A percentile compares a stretch with the other conserved stretches of the same genome.
Conservation (phyloP, 1,140 invertebrate genomes). For the Achatina immaculata region DNA sequence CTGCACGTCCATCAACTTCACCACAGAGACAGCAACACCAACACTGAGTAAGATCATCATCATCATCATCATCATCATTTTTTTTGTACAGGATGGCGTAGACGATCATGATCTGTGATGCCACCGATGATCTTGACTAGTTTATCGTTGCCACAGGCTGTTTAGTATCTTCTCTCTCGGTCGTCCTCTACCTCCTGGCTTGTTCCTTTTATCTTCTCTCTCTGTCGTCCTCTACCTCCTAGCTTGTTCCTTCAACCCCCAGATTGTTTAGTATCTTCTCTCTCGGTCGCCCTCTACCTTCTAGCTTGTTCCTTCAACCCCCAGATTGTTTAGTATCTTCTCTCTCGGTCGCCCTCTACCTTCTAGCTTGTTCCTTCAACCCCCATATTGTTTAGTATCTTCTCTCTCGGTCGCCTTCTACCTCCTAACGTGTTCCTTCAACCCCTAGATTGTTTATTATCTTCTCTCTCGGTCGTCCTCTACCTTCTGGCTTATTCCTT, state of each 20-base stretch:
- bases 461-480: constrained; percentile 6
- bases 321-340: not conserved
- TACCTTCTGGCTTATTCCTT: too few relatives aligned
- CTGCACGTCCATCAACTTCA: not conserved
- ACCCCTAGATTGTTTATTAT: not conserved
- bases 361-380: not conserved
- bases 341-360: constrained; percentile 4
- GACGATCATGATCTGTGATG: too few relatives aligned
- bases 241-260: not conserved
- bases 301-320: not conserved
- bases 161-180: too few relatives aligned
- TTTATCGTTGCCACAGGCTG: too few relatives aligned
- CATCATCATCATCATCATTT: too few relatives aligned
- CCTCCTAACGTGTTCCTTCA: not conserved
- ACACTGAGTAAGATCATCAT: too few relatives aligned
- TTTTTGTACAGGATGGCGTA: too few relatives aligned
- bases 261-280: too few relatives aligned
- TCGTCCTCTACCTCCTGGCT: not conserved
- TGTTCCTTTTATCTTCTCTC: not conserved
- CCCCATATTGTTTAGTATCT: not conserved
- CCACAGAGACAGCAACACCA: not conserved
- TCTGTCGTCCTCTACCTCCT: not conserved
- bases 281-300: not conserved
- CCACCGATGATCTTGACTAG: too few relatives aligned
- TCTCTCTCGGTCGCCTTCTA: constrained; percentile 1